A percentile compares a stretch with the other conserved stretches of the same genome.
Evolutionary conservation across 2,888 invertebrate species (phyloP).

Genomic region (Drosophila mayaguana): DNA sequence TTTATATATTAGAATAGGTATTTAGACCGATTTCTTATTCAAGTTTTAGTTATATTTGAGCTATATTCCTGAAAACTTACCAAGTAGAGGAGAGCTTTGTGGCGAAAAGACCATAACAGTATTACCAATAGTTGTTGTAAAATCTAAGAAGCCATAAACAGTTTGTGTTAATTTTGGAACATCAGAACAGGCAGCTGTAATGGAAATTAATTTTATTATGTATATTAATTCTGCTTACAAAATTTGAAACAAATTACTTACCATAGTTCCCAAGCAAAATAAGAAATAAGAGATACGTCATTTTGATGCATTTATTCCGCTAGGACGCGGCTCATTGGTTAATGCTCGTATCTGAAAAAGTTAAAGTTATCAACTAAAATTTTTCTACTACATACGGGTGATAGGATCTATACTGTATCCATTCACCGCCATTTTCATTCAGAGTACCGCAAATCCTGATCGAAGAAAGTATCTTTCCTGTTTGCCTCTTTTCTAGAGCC

Average conservation of each 20-base stretch:
- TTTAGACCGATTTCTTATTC: too few relatives aligned
- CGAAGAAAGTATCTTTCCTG: neutral
- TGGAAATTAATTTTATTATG: neutral
- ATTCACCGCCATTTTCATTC: neutral
- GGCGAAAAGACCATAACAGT: constrained; percentile 98
- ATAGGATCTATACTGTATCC: constrained; percentile 3
- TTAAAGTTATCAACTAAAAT: neutral
- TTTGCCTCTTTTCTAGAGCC: neutral
- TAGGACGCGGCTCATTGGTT: constrained; percentile 1
- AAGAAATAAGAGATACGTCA: constrained; percentile 2
- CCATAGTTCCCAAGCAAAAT: constrained; percentile 10
- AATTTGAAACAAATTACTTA: neutral
- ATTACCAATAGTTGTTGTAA: constrained; percentile 96
- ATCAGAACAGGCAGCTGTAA: constrained; percentile 52
- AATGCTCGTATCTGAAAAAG: neutral
- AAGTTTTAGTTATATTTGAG: neutral
- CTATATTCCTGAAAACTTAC: constrained; percentile 84
- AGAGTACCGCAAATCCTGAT: neutral
- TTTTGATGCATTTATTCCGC: constrained; percentile 12
- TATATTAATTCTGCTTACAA: neutral
- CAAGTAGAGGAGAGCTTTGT: constrained; percentile 90
- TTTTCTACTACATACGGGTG: neutral
- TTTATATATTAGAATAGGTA: too few relatives aligned
- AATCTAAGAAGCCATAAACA: constrained; percentile 96
- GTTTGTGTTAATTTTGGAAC: constrained; percentile 91